Percentiles rank a stretch among this genome's conserved stretches.
Conservation (phyloP, 2,888 invertebrate species). For the Drosophila austrosaltans region DNA sequence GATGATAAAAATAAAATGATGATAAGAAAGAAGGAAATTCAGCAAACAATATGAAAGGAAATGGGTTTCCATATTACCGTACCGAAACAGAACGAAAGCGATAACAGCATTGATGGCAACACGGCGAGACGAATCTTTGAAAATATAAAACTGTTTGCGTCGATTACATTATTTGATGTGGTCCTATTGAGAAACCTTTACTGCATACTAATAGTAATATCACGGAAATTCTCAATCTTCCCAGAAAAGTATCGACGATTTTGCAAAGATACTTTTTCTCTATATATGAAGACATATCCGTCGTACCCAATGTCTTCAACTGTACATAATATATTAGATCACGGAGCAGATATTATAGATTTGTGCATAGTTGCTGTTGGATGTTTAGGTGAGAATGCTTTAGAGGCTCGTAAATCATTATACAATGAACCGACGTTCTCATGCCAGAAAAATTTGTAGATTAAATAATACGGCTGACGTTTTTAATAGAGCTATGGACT, state of each 20-base stretch:
- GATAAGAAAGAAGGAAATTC: constrained; percentile 4
- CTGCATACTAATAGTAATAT: neutral
- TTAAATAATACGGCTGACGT: neutral
- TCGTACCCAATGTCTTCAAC: neutral
- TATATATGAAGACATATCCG: constrained; percentile 3
- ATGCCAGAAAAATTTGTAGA: neutral
- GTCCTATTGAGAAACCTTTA: neutral
- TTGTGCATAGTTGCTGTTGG: neutral
- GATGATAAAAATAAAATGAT: constrained; percentile 6
- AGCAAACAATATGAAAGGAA: neutral
- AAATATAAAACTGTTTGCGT: no score
- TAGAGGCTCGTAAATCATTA: constrained; percentile 2
- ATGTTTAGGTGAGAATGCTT: neutral
- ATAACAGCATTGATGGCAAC: neutral
- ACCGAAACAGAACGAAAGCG: constrained; percentile 1
- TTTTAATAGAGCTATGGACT: neutral
- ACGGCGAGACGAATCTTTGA: neutral
- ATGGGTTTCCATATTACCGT: constrained; percentile 7
- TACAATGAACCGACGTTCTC: constrained; percentile 4
- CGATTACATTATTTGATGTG: neutral
- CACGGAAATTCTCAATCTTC: neutral
- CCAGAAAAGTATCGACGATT: neutral
- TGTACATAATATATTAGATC: neutral
- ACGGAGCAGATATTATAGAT: neutral
- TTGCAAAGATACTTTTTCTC: neutral